Evolutionary conservation across 2,797 vertebrate genomes (phyloP).

Genomic region (Anguilla anguilla): DNA sequence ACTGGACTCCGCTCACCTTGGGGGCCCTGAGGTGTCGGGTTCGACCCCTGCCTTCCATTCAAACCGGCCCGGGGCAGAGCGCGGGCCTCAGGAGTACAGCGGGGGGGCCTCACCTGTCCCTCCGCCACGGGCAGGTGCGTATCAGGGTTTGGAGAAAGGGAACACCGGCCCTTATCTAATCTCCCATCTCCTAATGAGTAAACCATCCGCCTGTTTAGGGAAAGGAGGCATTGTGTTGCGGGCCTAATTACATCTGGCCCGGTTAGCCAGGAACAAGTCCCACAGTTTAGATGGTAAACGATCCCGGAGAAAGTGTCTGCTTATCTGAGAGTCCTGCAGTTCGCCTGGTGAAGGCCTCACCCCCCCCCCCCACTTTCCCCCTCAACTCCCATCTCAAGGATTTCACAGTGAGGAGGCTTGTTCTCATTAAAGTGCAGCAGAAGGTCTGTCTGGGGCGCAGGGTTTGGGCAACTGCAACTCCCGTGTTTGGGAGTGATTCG

Average conservation of each 20-base stretch:
- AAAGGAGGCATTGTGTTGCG: slow-evolving; percentile 63
- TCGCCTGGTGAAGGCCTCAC: slow-evolving; percentile 41
- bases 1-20: slow-evolving; percentile 18
- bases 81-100: slow-evolving; percentile 46
- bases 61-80: slow-evolving; percentile 46
- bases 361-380: neutral
- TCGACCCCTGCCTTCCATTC: slow-evolving; percentile 57
- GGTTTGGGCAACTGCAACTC: neutral
- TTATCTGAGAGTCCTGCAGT: slow-evolving; percentile 26
- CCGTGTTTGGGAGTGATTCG: neutral
- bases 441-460: slow-evolving; percentile 56
- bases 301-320: slow-evolving; percentile 50
- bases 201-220: slow-evolving; percentile 53
- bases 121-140: slow-evolving; percentile 62
- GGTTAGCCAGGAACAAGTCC: slow-evolving; percentile 67
- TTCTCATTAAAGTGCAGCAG: slow-evolving; percentile 42
- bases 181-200: slow-evolving; percentile 76
- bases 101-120: slow-evolving; percentile 40
- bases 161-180: slow-evolving; percentile 69
- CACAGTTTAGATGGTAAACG: slow-evolving; percentile 60
- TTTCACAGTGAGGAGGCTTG: slow-evolving; percentile 62
- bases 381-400: slow-evolving; percentile 29
- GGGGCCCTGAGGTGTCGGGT: neutral
- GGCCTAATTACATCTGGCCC: slow-evolving; percentile 72
- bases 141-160: slow-evolving; percentile 56